phyloP scores from a whole-genome alignment of 1,140 invertebrate genomes.

The Drosophila jambulina region DNA sequence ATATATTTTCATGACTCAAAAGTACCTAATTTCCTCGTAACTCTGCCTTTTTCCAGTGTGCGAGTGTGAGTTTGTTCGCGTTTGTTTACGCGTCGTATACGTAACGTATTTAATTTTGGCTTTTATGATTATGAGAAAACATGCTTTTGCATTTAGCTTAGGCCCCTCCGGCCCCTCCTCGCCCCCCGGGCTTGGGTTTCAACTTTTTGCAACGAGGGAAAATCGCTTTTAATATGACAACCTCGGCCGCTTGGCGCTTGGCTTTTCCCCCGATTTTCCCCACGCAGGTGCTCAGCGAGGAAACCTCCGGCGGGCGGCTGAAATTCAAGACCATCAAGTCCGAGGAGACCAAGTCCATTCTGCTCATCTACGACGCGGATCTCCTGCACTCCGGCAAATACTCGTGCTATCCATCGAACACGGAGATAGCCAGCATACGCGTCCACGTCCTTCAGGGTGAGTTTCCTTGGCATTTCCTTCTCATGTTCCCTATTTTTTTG shows the following conservation, averaged over 20 bases:
- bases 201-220: constrained; percentile 21
- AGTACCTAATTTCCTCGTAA: neutral
- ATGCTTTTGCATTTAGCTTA: constrained; percentile 78
- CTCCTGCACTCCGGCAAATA: constrained; percentile 86
- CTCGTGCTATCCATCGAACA: constrained; percentile 86
- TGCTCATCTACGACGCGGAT: constrained; percentile 85
- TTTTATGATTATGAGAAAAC: constrained; percentile 83
- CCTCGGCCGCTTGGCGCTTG: constrained; percentile 5
- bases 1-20: neutral
- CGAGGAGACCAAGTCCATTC: constrained; percentile 84
- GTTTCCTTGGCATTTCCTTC: constrained; percentile 22
- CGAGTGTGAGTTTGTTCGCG: constrained; percentile 24
- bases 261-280: neutral
- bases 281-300: constrained; percentile 83
- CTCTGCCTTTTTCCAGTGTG: neutral
- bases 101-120: constrained; percentile 81
- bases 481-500: neutral
- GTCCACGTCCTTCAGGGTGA: constrained; percentile 86
- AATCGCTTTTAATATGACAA: constrained; percentile 61
- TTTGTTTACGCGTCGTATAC: constrained; percentile 79
- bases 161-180: neutral
- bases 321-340: constrained; percentile 85
- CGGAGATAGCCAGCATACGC: constrained; percentile 86
- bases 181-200: constrained; percentile 7
- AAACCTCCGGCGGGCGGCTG: constrained; percentile 81